Base-by-base conservation (phyloP, 2,113 vertebrate genomes). In the Sclerurus mexicanus region DNA sequence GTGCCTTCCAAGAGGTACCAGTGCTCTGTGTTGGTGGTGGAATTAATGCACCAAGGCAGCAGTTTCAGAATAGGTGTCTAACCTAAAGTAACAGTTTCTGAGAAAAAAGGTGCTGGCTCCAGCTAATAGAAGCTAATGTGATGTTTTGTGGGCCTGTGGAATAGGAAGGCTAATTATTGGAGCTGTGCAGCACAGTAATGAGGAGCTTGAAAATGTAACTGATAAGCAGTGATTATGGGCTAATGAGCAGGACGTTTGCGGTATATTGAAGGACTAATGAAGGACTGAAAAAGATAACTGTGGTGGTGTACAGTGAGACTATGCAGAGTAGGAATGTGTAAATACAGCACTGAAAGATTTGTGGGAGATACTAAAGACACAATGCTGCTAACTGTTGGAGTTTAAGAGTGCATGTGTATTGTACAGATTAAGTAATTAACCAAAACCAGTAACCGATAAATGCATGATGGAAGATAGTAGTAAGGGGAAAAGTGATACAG, bases 181-280 rank as follows among this genome's bases (percentile, higher is more conserved):
- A 89, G 64, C 83, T 75, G 42, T 64, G 83, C 64, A 72, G 76
- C 35, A 46, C 80, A 74, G 52, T 86, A 92, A 93, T 63, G 79
- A 90, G 69, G 80, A 89, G 24, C 64, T 86, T 89, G 69, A 63
- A 84, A 93, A 74, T 78, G 73, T 78, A 84, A 81, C 73, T 81
- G 91, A 87, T 95, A 89, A 95, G 93, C 64, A 87, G 4, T 5
- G 33, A 87, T 95, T 56, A 81, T 60, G 71, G 80, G 84, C 64
- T 93, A 81, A 96, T 67, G 73, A 92, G 76, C 64, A 81, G 89
- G 60, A 89, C 92, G 44, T 78, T 92, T 95, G 55, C 80, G 60
- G 33, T 90, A 17, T 84, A 81, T 13, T 81, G 92, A 90, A 93
- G 80, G 76, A 60, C 86, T 96, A 90, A 95, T 89, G 73, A 96